These are phyloP conservation scores for Enhydra lutris DNA, from an alignment of 2,113 vertebrate species.

Conservation along the genomic window DNA sequence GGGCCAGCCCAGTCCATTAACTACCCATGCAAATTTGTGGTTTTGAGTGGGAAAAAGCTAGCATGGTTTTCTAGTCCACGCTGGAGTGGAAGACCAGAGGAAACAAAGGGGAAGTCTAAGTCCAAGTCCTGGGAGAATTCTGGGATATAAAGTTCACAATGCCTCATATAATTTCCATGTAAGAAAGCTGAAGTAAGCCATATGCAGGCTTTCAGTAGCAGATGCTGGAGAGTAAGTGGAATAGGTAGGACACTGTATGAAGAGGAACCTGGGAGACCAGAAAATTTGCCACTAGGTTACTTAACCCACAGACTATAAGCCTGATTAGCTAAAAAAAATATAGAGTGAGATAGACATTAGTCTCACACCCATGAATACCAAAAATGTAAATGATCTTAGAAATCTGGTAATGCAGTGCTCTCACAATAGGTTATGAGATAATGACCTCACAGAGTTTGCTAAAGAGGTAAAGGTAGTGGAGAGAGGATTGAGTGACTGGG, in stretches of 20 bases:
- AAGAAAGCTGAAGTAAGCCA: neutral
- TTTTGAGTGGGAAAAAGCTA: neutral
- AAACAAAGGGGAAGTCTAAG: neutral
- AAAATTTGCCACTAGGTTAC: neutral
- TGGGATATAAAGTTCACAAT: neutral
- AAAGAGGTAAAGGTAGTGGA: neutral
- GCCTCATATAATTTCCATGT: neutral
- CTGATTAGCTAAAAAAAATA: neutral
- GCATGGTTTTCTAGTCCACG: neutral
- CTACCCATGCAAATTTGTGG: neutral
- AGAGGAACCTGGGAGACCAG: neutral
- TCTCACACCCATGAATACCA: neutral
- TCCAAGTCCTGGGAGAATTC: neutral
- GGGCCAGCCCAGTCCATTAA: neutral
- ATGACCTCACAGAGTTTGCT: neutral
- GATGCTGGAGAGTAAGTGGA: neutral
- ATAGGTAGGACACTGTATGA: neutral
- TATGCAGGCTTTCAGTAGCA: neutral
- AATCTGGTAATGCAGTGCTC: neutral
- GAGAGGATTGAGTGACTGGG: rapidly evolving
- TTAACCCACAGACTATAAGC: neutral
- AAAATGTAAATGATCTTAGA: neutral
- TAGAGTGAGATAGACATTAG: rapidly evolving
- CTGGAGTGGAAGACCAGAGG: neutral
- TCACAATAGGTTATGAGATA: neutral